phyloP scores from a whole-genome alignment of 2,113 vertebrate species.

The Phylloscopus trochiloides region DNA sequence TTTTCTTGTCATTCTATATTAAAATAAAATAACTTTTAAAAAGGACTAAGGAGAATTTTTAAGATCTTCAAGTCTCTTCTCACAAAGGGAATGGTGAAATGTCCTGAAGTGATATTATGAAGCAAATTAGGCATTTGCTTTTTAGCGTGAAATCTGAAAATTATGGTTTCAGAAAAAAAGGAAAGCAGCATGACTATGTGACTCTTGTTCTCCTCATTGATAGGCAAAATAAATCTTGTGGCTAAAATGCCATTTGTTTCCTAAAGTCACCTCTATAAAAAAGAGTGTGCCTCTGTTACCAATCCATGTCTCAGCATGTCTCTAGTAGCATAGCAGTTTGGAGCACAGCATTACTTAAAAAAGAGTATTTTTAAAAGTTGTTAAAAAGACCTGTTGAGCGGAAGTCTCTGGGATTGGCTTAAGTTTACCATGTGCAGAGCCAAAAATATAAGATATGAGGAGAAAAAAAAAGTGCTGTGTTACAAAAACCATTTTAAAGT shows the following conservation, averaged over 20 bases:
- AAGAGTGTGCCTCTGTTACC: neutral
- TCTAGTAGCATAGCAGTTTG: neutral
- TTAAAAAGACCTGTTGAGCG: neutral
- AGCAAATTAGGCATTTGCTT: neutral
- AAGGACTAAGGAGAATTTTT: neutral
- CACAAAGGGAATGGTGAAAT: neutral
- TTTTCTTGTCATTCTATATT: neutral
- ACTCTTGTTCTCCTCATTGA: neutral
- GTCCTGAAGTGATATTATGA: neutral
- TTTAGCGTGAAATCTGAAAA: neutral
- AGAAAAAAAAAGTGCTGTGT: neutral
- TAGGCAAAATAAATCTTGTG: neutral
- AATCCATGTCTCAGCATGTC: fast-evolving
- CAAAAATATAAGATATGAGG: neutral
- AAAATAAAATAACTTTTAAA: neutral
- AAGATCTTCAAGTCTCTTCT: neutral
- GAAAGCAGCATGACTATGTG: neutral
- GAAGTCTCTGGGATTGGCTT: neutral
- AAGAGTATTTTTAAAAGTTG: neutral
- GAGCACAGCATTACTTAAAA: neutral
- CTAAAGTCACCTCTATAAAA: neutral
- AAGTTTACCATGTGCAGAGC: neutral
- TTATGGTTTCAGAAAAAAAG: neutral
- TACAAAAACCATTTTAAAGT: neutral
- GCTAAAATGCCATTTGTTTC: neutral